Base-by-base conservation (phyloP, 1,140 invertebrate genomes). In the Chymomyza costata region DNA sequence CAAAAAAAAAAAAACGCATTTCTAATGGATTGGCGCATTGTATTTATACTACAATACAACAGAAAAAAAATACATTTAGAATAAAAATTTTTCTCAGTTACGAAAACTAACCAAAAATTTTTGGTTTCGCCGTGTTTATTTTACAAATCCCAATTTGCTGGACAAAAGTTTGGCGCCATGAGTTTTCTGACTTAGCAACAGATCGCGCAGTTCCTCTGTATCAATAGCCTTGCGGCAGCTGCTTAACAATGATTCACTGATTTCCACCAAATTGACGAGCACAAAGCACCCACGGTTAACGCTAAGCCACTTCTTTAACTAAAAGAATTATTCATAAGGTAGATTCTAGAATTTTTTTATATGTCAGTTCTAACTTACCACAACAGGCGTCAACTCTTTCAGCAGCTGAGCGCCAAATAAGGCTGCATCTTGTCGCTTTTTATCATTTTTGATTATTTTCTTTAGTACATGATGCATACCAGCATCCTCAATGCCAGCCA, bases 401-500 rank as follows among this genome's bases (percentile, higher is more conserved):
- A 88, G 45, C 11, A 92, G 59, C 10, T 83, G 48, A 28, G 78
- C 53, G 3, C 88, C 86, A 65, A 91, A 89, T 8, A 86, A 87
- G 48, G 81, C 61, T 8, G 55, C 52, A 17, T 74, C 84, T 39
- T 83, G 57, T 5, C 87, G 82, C 1, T 86, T 70, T 43, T 88
- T 88, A 63, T 95, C 93, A 44, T 90, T 85, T 43, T 89, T 87
- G 11, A 94, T 89, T 10, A 96, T 85, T 85, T 94, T 94, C 65
- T 96, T 96, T 2, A 96, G 78, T 25, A 91, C 90, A 87, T 93
- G 89, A 84, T 95, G 93, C 49, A 94, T 87, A 8, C 92, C 94
- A 0, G 92, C 85, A 84, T 95, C 90, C 86, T 96, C 94, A n/a
- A 96, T 87, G 6, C 90, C 90, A 6, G 34, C 21, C 1, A 71